These are phyloP conservation scores for Erpobdella octoculata DNA, from an alignment of 2,888 invertebrate genomes.

Conservation along the genomic window DNA sequence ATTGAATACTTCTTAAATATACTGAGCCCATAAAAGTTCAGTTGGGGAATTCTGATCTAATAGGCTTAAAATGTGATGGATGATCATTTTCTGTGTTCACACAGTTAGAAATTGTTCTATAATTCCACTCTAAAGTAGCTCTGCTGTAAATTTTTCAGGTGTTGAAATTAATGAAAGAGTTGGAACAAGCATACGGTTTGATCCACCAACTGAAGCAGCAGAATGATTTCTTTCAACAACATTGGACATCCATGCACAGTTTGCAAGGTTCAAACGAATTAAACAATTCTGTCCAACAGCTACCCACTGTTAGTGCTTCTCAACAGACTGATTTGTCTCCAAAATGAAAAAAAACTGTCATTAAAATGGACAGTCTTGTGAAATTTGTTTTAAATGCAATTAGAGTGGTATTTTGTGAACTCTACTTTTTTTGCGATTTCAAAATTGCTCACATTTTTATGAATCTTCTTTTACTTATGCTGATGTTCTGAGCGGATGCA, in stretches of 20 bases:
- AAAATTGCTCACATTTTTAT: constrained; percentile 8
- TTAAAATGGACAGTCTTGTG: neutral
- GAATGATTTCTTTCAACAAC: constrained; percentile 31
- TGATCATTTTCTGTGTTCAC: too few species aligned
- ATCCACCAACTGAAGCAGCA: constrained; percentile 35
- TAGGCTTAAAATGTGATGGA: too few species aligned
- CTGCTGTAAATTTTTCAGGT: neutral
- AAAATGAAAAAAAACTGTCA: neutral
- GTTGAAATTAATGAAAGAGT: constrained; percentile 34
- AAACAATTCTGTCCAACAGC: neutral
- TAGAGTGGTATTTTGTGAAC: neutral
- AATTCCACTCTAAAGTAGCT: too few species aligned
- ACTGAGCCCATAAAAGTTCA: too few species aligned
- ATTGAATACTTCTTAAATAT: too few species aligned
- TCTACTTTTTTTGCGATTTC: neutral
- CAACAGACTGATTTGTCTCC: neutral
- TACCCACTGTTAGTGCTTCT: neutral
- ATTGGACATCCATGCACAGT: constrained; percentile 21
- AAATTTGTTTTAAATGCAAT: too few species aligned
- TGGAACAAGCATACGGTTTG: constrained; percentile 37
- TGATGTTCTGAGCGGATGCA: constrained; percentile 6
- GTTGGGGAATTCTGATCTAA: too few species aligned
- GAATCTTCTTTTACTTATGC: too few species aligned
- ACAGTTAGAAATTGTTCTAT: too few species aligned
- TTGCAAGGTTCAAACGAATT: neutral